Conservation (phyloP, 2,113 vertebrate genomes). For the Machaerirhynchus nigripectus region DNA sequence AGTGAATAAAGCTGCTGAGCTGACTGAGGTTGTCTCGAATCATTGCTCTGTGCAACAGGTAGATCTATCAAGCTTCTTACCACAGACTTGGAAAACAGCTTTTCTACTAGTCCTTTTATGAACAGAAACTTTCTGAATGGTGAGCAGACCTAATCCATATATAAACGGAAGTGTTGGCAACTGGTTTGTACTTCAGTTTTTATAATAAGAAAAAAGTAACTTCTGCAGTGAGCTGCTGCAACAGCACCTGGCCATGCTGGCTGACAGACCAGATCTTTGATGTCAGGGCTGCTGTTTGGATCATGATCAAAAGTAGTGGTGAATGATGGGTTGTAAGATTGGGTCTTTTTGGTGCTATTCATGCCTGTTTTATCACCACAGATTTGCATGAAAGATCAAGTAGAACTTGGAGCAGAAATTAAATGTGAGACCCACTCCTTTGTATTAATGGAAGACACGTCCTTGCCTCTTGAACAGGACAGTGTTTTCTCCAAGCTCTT, state of each 20-base stretch:
- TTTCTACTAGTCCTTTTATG: background rate
- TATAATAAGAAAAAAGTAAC: background rate
- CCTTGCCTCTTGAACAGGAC: background rate
- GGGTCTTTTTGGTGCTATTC: background rate
- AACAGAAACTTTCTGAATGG: background rate
- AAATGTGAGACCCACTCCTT: accelerated
- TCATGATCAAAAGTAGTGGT: background rate
- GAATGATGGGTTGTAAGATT: background rate
- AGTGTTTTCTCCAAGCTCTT: background rate
- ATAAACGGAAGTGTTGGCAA: background rate
- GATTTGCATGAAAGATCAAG: background rate
- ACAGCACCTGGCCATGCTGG: background rate
- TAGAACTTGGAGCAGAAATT: background rate
- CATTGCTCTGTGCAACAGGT: background rate
- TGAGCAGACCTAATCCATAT: background rate
- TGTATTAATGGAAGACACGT: background rate
- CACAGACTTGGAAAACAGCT: background rate
- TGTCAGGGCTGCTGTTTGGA: background rate
- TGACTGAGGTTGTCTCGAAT: background rate
- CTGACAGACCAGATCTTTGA: background rate
- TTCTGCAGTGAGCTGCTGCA: background rate
- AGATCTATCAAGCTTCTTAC: background rate
- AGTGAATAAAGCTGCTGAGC: background rate
- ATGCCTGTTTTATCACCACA: background rate
- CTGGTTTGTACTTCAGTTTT: background rate